phyloP scores from a whole-genome alignment of 2,113 vertebrate species.

The Tursiops truncatus region DNA sequence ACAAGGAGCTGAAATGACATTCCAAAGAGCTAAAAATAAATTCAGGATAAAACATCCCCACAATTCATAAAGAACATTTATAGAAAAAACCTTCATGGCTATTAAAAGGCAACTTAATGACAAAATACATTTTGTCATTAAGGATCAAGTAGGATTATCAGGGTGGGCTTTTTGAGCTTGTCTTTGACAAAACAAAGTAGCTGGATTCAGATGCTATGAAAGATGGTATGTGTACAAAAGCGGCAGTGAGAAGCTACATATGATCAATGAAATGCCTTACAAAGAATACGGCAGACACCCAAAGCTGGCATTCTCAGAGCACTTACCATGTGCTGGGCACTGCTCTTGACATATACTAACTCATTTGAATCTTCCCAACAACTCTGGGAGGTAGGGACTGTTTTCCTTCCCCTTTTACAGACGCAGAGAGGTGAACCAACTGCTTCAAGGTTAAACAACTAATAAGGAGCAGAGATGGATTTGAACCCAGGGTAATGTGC shows the following conservation, averaged over 20 bases:
- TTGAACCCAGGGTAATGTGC: background rate
- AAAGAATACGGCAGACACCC: background rate
- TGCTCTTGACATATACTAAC: background rate
- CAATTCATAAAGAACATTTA: background rate
- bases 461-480: background rate
- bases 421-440: background rate
- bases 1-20: background rate
- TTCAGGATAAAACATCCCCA: background rate
- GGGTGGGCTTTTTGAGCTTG: background rate
- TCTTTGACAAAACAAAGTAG: background rate
- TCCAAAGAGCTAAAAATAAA: background rate
- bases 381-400: background rate
- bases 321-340: background rate
- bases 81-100: background rate
- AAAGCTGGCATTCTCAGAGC: background rate
- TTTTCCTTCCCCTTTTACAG: background rate
- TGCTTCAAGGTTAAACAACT: background rate
- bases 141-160: background rate
- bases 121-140: background rate
- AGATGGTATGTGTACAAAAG: background rate
- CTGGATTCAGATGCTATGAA: background rate
- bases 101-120: background rate
- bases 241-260: background rate
- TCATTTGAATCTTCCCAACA: background rate
- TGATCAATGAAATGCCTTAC: background rate